Percentiles rank a stretch among this genome's conserved stretches.
phyloP scores from a whole-genome alignment of 2,113 vertebrate genomes.

The Zosterops lateralis region DNA sequence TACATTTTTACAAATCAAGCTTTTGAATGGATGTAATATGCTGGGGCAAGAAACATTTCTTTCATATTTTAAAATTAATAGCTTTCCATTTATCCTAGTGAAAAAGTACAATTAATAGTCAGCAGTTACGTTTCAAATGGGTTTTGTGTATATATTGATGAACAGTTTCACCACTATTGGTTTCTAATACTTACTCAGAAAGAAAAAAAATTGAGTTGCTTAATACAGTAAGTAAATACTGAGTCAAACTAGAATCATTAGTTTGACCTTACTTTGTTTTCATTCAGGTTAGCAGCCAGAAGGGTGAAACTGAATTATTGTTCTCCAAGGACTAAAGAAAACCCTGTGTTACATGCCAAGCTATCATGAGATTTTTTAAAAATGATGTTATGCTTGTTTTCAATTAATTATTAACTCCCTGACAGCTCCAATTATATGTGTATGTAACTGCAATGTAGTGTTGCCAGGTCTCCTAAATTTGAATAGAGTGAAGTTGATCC shows the following conservation, averaged over 20 bases:
- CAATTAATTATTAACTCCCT: not conserved
- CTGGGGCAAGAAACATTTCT: not conserved
- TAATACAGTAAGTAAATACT: not conserved
- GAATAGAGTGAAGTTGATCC: not conserved
- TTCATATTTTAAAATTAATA: conserved; percentile 1
- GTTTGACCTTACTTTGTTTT: not conserved
- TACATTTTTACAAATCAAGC: not conserved
- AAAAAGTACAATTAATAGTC: not conserved
- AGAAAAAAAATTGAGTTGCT: not conserved
- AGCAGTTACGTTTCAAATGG: not conserved
- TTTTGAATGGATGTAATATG: not conserved
- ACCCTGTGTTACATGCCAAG: not conserved
- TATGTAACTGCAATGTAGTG: not conserved
- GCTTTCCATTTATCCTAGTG: conserved; percentile 2
- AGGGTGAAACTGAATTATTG: not conserved
- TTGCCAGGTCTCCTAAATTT: not conserved
- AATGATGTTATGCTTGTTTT: not conserved
- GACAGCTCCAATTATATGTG: not conserved
- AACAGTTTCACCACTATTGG: not conserved
- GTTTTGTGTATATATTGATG: not conserved
- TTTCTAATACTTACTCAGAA: not conserved
- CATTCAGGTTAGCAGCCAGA: not conserved
- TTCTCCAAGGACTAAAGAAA: not conserved
- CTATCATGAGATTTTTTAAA: not conserved
- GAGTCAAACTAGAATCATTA: not conserved